These are phyloP conservation scores for Drosophila siamana DNA, from an alignment of 2,888 invertebrate genomes.

Conservation along the genomic window DNA sequence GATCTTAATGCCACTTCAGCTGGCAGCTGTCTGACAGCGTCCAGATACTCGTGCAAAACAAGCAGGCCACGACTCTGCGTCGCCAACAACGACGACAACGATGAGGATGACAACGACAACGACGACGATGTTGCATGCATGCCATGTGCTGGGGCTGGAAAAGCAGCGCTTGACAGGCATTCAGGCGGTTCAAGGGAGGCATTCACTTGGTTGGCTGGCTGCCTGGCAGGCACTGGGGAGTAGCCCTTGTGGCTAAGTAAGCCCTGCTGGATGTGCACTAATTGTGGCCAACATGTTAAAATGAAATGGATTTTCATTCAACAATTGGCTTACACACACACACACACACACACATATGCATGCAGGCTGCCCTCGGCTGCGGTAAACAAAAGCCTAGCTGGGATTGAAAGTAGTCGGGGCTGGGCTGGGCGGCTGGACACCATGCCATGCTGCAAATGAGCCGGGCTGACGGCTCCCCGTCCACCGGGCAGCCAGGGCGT, in stretches of 20 bases:
- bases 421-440: no score
- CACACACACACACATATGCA: slow-evolving; percentile 25
- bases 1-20: slow-evolving; percentile 81
- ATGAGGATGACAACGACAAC: background rate
- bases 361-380: background rate
- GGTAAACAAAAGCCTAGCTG: slow-evolving; percentile 46
- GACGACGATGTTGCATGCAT: slow-evolving; percentile 47
- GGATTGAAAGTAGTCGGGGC: slow-evolving; percentile 16
- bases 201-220: slow-evolving; percentile 15
- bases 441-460: background rate
- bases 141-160: slow-evolving; percentile 41
- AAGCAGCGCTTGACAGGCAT: slow-evolving; percentile 57
- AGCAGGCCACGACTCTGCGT: slow-evolving; percentile 35
- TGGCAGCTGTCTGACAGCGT: slow-evolving; percentile 82
- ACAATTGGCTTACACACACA: slow-evolving; percentile 71
- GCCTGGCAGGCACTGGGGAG: slow-evolving; percentile 1
- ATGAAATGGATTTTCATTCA: slow-evolving; percentile 84
- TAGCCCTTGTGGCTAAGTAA: slow-evolving; percentile 52
- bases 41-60: slow-evolving; percentile 59
- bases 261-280: slow-evolving; percentile 74
- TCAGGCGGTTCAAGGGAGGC: slow-evolving; percentile 10
- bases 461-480: background rate
- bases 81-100: slow-evolving; percentile 20
- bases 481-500: slow-evolving; percentile 51
- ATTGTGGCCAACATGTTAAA: slow-evolving; percentile 84